Base-by-base conservation (phyloP, 2,113 vertebrate genomes). In the Labeo rohita region DNA sequence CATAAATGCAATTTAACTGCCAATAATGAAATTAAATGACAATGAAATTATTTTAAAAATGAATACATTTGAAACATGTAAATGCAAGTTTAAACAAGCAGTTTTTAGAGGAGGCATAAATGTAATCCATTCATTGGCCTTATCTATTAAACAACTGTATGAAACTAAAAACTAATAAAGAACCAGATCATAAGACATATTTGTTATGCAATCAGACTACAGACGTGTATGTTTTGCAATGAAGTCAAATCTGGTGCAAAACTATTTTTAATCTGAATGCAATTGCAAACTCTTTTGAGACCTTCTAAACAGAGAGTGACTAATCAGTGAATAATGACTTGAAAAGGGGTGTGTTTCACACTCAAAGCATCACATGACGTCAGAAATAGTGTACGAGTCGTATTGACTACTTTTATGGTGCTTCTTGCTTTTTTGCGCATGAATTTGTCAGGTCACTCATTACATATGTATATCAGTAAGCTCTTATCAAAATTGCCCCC, bases 401-500 rank as follows among this genome's bases (percentile, higher is more conserved):
- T 47, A 73, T 47, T 9, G 72, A 74, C 70, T 47, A n/a, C 1
- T 73, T 74, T 23, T 45, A 7, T 47, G 13, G 68, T 8, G 43
- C 70, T 47, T 72, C 43, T 73, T 47, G 15, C 3, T 43, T 39
- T 18, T 15, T 39, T 7, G 13, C 1, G 8, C 4, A n/a, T 28
- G 21, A 7, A 4, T 75, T 75, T 75, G n/a, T 75, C 16, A n/a
- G 39, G 73, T 85, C 78, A 84, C 68, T 88, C 89, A 82, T 73
- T 73, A 74, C 77, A 89, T 74, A 39, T 28, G 28, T 28, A 28
- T 83, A 66, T 78, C 86, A 92, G 92, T 94, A 91, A 89, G 63
- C 86, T 92, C 88, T 88, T 86, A 88, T 89, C 84, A 87, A 54
- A 91, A 92, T 81, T 87, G 92, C 93, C 88, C 91, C 88, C 89